Base-by-base conservation (phyloP, 2,797 vertebrate species). In the Neosalanx taihuensis region DNA sequence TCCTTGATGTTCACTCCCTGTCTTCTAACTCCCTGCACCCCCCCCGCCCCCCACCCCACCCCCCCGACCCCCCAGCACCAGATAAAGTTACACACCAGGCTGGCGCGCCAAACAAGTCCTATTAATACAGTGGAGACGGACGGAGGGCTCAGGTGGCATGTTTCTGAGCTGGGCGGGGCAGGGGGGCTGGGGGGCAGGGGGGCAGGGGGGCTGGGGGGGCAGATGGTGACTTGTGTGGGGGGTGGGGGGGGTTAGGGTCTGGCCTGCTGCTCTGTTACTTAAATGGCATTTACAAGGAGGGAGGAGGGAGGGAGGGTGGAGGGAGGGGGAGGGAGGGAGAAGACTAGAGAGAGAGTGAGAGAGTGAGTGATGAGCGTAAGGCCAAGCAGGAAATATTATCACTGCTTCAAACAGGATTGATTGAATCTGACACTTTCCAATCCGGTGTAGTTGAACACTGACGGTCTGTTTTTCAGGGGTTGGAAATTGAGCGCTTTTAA, bases 51-150 rank as follows among this genome's bases (percentile, higher is more conserved):
- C 33, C 35, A 57, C 10, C 33, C 63, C 10, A 4, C 12, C 30
- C 23, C 15, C 37, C n/a, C 4, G 37, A 13, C 17, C 23, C 12
- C 23, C 51, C 51, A 53, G 49, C 41, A 35, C 37, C 33, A 6
- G 37, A 61, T 73, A 75, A 51, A 74, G 76, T 85, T 85, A 79
- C 79, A 71, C 68, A 72, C 74, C 70, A 75, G 77, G 70, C 75
- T 72, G 53, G 53, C 69, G 73, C 66, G 72, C 70, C 76, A 75
- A 79, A 80, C 77, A 72, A 75, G 76, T 80, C 76, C 86, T 83
- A 85, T 87, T 86, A 85, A 87, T 85, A 85, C 49, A 66, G 83
- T 79, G 78, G 23, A 73, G 80, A 81, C 15, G 75, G 79, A 78
- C 67, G 30, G 77, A 69, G 73, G 76, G 78, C 67, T 79, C 81